A percentile compares a stretch with the other conserved stretches of the same genome.
phyloP scores from a whole-genome alignment of 2,797 vertebrate genomes.

The Onychomys arenicola region DNA sequence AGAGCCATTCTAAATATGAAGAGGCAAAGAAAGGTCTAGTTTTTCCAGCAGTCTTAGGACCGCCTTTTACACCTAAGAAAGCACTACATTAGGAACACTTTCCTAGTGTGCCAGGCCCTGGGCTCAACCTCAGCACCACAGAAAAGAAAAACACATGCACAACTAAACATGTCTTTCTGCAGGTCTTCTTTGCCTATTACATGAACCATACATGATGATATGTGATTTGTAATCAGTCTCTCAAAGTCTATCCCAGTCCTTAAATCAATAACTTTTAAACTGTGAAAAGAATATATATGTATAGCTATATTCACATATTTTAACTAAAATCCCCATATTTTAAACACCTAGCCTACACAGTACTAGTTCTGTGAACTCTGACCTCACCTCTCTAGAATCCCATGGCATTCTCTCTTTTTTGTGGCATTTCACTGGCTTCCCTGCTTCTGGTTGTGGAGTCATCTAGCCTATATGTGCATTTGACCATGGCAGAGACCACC shows the following conservation, averaged over 20 bases:
- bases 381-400: neutral
- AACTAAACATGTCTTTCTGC: neutral
- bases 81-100: neutral
- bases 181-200: neutral
- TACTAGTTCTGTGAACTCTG: neutral
- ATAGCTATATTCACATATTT: neutral
- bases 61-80: neutral
- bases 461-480: neutral
- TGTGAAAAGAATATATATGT: neutral
- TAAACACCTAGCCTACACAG: neutral
- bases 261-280: neutral
- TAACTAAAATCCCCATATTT: neutral
- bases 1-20: neutral
- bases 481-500: neutral
- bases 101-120: neutral
- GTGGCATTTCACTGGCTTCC: neutral
- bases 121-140: neutral
- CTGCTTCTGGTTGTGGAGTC: neutral
- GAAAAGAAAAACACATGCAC: neutral
- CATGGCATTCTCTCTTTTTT: neutral
- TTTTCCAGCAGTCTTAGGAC: neutral
- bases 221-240: neutral
- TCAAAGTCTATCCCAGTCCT: neutral
- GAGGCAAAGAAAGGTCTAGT: neutral
- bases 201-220: neutral